Conservation (phyloP, 2,888 invertebrate species). For the Megastigmus dorsalis region DNA sequence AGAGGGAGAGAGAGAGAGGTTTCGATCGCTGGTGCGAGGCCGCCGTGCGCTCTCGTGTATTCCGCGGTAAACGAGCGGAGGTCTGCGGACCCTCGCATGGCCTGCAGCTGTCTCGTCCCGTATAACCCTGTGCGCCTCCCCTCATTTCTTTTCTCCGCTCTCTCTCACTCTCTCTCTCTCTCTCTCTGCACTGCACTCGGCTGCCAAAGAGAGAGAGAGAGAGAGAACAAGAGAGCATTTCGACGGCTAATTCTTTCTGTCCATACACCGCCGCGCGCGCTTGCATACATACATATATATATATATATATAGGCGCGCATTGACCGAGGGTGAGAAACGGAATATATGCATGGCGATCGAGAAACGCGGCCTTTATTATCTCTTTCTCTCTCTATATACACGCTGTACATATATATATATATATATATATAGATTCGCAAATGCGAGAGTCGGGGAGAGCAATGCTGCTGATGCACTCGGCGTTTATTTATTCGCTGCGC, state of each 20-base stretch:
- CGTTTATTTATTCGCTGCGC: conserved; percentile 16
- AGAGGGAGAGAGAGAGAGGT: neutral
- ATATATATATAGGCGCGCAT: too few species aligned
- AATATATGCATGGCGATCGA: too few species aligned
- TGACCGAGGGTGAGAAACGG: too few species aligned
- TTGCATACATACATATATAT: too few species aligned
- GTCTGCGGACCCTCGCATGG: conserved; percentile 70
- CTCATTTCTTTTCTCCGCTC: neutral
- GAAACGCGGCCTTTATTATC: too few species aligned
- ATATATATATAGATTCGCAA: too few species aligned
- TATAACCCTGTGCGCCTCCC: conserved; percentile 45
- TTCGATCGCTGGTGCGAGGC: neutral
- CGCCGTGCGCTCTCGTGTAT: neutral
- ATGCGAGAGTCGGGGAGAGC: too few species aligned
- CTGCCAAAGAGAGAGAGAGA: too few species aligned
- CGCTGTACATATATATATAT: too few species aligned
- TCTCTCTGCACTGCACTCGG: conserved; percentile 4
- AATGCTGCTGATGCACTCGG: too few species aligned
- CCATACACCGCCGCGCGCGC: neutral
- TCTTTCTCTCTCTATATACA: too few species aligned
- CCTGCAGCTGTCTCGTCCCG: conserved; percentile 69
- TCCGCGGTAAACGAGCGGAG: conserved; percentile 61
- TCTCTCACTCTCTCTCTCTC: conserved; percentile 14
- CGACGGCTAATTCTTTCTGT: conserved; percentile 23
- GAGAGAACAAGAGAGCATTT: conserved; percentile 17